Conservation (phyloP, 2,797 vertebrate species). For the Sorex maritimensis region DNA sequence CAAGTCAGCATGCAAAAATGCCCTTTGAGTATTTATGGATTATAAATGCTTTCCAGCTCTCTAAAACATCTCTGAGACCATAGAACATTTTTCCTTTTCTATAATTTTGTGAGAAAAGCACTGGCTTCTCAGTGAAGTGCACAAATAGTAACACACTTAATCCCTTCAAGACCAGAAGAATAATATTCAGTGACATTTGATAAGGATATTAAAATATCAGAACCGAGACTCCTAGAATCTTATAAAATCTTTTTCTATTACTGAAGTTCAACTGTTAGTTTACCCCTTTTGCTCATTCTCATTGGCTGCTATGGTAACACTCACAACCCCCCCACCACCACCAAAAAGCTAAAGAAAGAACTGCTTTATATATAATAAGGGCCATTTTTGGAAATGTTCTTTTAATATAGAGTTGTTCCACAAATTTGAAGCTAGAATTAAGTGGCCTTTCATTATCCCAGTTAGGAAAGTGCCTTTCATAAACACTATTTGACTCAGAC, state of each 20-base stretch:
- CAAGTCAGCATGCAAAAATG: conserved; percentile 77
- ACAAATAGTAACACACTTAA: conserved; percentile 13
- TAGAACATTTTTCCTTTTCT: conserved; percentile 13
- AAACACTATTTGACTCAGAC: background rate
- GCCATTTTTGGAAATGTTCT: conserved; percentile 71
- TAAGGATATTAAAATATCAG: conserved; percentile 64
- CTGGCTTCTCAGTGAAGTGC: background rate
- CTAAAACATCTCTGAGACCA: conserved; percentile 38
- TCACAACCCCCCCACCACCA: background rate
- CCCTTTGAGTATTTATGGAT: conserved; percentile 72
- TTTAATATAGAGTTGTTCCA: conserved; percentile 69
- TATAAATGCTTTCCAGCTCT: conserved; percentile 69
- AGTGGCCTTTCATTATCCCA: conserved; percentile 32
- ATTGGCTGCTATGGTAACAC: conserved; percentile 6
- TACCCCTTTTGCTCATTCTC: conserved; percentile 18
- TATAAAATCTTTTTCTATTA: conserved; percentile 70
- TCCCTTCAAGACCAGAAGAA: conserved; percentile 48
- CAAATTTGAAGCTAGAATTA: conserved; percentile 21
- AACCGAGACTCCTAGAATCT: background rate
- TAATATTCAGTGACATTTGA: conserved; percentile 37
- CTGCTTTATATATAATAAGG: conserved; percentile 58
- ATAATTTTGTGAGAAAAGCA: conserved; percentile 39
- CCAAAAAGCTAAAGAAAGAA: background rate
- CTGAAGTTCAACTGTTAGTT: conserved; percentile 18
- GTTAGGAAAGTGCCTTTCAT: background rate